Base-by-base conservation (phyloP, 2,888 invertebrate genomes). In the Eristalis intricaria region DNA sequence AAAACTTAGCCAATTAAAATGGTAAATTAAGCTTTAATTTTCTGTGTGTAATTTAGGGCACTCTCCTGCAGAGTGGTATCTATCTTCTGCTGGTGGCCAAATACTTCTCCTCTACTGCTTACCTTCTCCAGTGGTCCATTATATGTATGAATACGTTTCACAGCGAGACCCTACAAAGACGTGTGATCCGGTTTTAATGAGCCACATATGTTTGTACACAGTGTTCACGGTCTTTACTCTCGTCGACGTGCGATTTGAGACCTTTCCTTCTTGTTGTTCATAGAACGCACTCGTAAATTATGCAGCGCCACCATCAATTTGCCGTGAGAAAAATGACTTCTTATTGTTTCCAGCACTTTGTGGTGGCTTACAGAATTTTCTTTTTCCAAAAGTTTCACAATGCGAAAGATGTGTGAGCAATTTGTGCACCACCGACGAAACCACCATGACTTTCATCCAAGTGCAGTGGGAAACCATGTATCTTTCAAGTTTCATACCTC, bases 301-400 rank as follows among this genome's bases (percentile, higher is more conserved):
- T 87, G 63, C 76, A 84, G 79, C 60, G 38, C 64, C 69, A 38
- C 60, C 61, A 40, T 65, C 80, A 50, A 66, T 81, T 71, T 68
- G 75, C 83, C 83, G 87, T 87, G 87, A 76, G 87, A 87, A 87
- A 87, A 81, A 71, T 32, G 43, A 70, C 75, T 82, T 79, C 82
- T 78, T 79, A 74, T 63, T 35, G 40, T 73, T 60, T 61, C 64
- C 65, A 40, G 60, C 43, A 13, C 50, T 64, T 50, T 43, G 35
- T 65, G 65, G 56, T 58, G 76, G 68, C 15, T n/a, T 65, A 65
- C 50, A 38, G 73, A 87, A 56, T 83, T 87, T 83, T 68, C 71
- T 71, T 60, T 69, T 71, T 77, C 15, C 38, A 63, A 80, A 68
- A 73, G 71, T 77, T 64, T 56, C 71, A 76, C 76, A 76, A 76